Evolutionary conservation across 2,888 invertebrate species (phyloP).

Genomic region (Orchestes rusci): DNA sequence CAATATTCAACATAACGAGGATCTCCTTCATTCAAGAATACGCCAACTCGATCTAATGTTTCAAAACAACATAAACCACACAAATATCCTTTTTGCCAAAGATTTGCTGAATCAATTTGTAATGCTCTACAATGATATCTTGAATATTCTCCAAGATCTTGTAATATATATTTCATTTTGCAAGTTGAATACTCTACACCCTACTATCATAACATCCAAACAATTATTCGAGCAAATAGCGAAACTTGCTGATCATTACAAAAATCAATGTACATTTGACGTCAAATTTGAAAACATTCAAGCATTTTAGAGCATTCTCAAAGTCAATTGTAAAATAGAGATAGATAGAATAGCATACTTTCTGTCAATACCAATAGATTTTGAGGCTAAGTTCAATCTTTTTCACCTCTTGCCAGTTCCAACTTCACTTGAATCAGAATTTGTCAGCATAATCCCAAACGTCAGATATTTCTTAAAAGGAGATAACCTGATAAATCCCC

Average conservation of each 20-base stretch:
- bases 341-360: neutral
- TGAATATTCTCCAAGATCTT: neutral
- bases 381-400: neutral
- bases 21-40: neutral
- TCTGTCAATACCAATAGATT: neutral
- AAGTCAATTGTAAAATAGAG: neutral
- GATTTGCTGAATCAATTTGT: neutral
- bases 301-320: neutral
- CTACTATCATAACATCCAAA: neutral
- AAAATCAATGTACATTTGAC: neutral
- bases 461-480: neutral
- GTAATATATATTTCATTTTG: neutral
- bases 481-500: neutral
- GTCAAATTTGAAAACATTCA: neutral
- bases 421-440: neutral
- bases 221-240: neutral
- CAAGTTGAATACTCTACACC: neutral
- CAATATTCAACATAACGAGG: no score
- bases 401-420: neutral
- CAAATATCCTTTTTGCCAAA: slow-evolving; percentile 1
- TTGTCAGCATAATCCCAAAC: neutral
- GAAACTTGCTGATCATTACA: no score
- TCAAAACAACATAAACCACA: neutral
- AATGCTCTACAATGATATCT: neutral
- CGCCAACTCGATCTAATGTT: neutral